Percentiles rank a stretch among this genome's conserved stretches.
Evolutionary conservation across 1,140 invertebrate species (phyloP).

Genomic region (Phymastichus coffea): DNA sequence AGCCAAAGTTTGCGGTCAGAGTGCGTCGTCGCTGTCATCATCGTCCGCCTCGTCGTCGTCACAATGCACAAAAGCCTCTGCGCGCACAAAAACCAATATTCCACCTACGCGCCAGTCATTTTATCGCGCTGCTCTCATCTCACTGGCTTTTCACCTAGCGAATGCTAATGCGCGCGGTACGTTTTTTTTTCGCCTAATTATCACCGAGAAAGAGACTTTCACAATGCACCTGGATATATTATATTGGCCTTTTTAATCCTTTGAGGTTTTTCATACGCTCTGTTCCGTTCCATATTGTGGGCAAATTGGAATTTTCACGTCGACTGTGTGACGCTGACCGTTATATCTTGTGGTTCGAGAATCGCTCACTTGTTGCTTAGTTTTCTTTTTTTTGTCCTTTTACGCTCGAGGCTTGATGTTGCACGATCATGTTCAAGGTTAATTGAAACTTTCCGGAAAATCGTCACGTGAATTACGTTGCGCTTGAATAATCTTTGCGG

Average conservation of each 20-base stretch:
- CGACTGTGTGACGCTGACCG: not conserved
- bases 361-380: slow-evolving; percentile 12
- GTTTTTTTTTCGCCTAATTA: not conserved
- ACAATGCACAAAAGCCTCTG: too few relatives aligned
- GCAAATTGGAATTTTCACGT: slow-evolving; percentile 14
- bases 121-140: too few relatives aligned
- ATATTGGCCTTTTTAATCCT: not conserved
- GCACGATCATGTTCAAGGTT: slow-evolving; percentile 12
- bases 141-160: too few relatives aligned
- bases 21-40: too few relatives aligned
- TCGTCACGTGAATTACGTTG: not conserved
- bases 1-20: too few relatives aligned
- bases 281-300: slow-evolving; percentile 6
- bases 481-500: too few relatives aligned
- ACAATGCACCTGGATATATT: slow-evolving; percentile 8
- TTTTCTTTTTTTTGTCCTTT: not conserved
- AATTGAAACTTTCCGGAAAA: slow-evolving; percentile 14
- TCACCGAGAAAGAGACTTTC: slow-evolving; percentile 1
- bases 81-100: too few relatives aligned
- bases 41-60: too few relatives aligned
- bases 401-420: not conserved
- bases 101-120: too few relatives aligned
- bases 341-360: too few relatives aligned
- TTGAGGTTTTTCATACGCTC: slow-evolving; percentile 8
- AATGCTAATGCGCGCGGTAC: too few relatives aligned